Base-by-base conservation (phyloP, 2,797 vertebrate species). In the Mycteria americana region DNA sequence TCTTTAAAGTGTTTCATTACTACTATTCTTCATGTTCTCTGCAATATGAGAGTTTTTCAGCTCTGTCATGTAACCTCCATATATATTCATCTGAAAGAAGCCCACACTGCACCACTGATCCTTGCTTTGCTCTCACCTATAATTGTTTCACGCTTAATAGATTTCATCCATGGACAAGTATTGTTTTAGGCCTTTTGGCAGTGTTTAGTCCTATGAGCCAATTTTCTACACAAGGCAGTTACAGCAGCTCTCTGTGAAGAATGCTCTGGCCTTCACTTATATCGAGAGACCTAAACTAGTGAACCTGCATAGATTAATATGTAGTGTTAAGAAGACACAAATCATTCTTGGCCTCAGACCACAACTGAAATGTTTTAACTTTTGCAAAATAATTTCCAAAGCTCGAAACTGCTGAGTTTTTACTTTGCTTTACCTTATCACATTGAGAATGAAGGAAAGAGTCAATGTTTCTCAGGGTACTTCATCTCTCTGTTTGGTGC, bases 131-230 rank as follows among this genome's bases (percentile, higher is more conserved):
- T 95, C 74, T 91, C 51, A 73, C 56, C 74, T 91, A 35, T 91
- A 89, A 91, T 91, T 92, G 80, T 94, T 94, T 77, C 64, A 83
- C 0, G 1, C n/a, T 92, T 95, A 94, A 83, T 94, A 95, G 74
- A 68, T 93, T 97, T 96, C 45, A 74, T 91, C 75, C 84, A 51
- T 39, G 60, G 60, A 70, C 65, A 85, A 89, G 48, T 74, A 91
- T 92, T 81, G 63, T 89, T 94, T 95, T 89, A 91, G 92, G 84
- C 88, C 85, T 96, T 95, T 95, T 93, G 94, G 92, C 88, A 95
- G 2, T 54, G 51, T 92, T 94, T 87, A 83, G 62, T 72, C 43
- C 74, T 75, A 39, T 35, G 67, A 87, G 48, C 21, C 84, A 89
- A 63, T 91, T 93, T 95, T 74, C 85, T 85, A 18, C 31, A 86